A percentile compares a stretch with the other conserved stretches of the same genome.
Evolutionary conservation across 1,140 invertebrate genomes (phyloP).

Genomic region (Drosophila arizonae): DNA sequence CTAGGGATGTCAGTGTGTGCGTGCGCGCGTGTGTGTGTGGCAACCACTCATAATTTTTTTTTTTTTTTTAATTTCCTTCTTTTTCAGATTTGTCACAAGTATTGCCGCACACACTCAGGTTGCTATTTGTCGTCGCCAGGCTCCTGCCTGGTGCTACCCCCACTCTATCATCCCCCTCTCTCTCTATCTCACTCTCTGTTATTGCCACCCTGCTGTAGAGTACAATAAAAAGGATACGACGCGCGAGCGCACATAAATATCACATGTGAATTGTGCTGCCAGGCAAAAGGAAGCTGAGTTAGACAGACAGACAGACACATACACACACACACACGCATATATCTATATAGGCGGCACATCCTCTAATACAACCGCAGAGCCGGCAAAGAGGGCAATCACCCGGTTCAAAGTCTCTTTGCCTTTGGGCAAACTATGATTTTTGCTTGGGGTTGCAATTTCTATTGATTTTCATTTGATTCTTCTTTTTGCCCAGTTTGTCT

Average conservation of each 20-base stretch:
- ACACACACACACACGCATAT: conserved; percentile 10
- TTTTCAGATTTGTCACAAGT: conserved; percentile 74
- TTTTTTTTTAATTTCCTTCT: conserved; percentile 33
- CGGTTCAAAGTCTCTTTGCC: conserved; percentile 44
- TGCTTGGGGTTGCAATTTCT: conserved; percentile 74
- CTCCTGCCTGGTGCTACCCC: background rate
- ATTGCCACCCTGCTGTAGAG: conserved; percentile 24
- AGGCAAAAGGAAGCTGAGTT: conserved; percentile 32
- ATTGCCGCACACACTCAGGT: conserved; percentile 65
- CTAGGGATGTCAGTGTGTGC: background rate
- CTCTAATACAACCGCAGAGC: conserved; percentile 55
- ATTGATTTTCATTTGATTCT: conserved; percentile 68
- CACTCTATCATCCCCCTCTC: background rate
- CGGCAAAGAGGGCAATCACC: conserved; percentile 80
- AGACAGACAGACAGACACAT: conserved; percentile 38
- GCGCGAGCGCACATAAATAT: conserved; percentile 76
- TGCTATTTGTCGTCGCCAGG: conserved; percentile 71
- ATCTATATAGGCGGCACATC: conserved; percentile 46
- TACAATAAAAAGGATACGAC: conserved; percentile 76
- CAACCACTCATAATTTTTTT: conserved; percentile 45
- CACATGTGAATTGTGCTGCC: conserved; percentile 32
- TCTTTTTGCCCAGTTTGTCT: conserved; percentile 4
- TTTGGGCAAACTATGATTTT: conserved; percentile 40
- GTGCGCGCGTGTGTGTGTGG: conserved; percentile 30
- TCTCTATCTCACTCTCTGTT: conserved; percentile 1